Evolutionary conservation across 1,140 invertebrate genomes (phyloP).

Genomic region (Lerema accius): DNA sequence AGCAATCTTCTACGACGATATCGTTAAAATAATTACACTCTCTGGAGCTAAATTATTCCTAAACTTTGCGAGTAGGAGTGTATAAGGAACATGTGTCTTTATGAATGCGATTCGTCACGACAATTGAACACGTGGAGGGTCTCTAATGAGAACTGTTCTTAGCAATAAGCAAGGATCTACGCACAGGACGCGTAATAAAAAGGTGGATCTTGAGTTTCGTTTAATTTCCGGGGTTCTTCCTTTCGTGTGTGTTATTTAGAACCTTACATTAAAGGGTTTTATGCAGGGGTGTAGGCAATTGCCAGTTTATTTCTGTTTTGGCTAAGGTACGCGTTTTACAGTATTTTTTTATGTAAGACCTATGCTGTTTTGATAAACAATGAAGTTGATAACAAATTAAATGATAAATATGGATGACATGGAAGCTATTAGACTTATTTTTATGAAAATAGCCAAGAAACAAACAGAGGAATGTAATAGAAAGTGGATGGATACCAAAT

Average conservation of each 20-base stretch:
- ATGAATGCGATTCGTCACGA: slow-evolving; percentile 77
- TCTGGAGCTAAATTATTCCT: slow-evolving; percentile 50
- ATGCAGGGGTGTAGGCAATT: too few species aligned
- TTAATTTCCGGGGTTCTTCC: slow-evolving; percentile 50
- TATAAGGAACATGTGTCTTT: slow-evolving; percentile 69
- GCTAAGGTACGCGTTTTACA: too few species aligned
- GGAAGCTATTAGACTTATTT: too few species aligned
- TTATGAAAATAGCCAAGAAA: too few species aligned
- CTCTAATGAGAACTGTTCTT: slow-evolving; percentile 56
- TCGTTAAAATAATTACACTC: slow-evolving; percentile 35
- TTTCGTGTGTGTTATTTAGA: slow-evolving; percentile 28
- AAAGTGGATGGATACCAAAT: too few species aligned
- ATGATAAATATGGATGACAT: too few species aligned
- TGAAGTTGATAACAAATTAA: too few species aligned
- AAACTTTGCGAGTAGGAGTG: slow-evolving; percentile 46
- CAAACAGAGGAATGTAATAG: too few species aligned
- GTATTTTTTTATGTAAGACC: too few species aligned
- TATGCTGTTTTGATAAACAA: too few species aligned
- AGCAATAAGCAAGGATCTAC: slow-evolving; percentile 37
- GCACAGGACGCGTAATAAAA: slow-evolving; percentile 65
- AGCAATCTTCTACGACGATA: slow-evolving; percentile 3
- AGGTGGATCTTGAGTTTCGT: slow-evolving; percentile 49
- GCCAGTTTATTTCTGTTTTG: too few species aligned
- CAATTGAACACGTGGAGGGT: slow-evolving; percentile 69
- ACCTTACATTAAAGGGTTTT: slow-evolving; percentile 13